Conservation (phyloP, 2,797 vertebrate genomes). For the Cichlasoma orientale region DNA sequence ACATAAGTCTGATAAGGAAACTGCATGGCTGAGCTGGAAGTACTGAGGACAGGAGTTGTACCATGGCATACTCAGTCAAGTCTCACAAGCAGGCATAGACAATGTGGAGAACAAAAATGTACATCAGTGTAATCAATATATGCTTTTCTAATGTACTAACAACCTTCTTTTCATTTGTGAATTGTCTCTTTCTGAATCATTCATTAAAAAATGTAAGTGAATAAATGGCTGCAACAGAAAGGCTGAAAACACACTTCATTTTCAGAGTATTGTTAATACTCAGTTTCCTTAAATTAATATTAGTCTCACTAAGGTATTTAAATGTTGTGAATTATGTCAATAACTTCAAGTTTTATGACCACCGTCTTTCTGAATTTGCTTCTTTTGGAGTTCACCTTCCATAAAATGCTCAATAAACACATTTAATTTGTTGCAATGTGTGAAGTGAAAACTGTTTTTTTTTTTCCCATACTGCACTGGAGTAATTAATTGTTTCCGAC, state of each 20-base stretch:
- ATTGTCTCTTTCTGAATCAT: neutral
- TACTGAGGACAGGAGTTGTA: neutral
- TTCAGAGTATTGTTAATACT: neutral
- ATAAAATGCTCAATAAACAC: constrained; percentile 27
- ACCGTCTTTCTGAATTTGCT: neutral
- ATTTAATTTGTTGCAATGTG: constrained; percentile 10
- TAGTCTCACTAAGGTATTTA: neutral
- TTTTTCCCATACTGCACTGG: neutral
- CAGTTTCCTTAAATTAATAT: neutral
- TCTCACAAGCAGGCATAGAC: neutral
- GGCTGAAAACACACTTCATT: neutral
- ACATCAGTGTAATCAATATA: neutral
- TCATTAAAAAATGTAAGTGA: neutral
- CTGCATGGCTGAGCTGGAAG: neutral
- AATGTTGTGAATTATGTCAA: neutral
- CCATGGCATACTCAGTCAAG: neutral
- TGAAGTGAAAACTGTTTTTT: constrained; percentile 28
- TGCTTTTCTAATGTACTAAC: neutral
- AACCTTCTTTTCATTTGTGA: neutral
- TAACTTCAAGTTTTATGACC: neutral
- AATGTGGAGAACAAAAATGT: neutral
- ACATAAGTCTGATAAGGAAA: neutral
- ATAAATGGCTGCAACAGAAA: neutral
- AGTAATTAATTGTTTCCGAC: constrained; percentile 65
- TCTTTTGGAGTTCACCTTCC: constrained; percentile 6